Conservation (phyloP, 2,797 vertebrate species). For the Galagoides demidoff region DNA sequence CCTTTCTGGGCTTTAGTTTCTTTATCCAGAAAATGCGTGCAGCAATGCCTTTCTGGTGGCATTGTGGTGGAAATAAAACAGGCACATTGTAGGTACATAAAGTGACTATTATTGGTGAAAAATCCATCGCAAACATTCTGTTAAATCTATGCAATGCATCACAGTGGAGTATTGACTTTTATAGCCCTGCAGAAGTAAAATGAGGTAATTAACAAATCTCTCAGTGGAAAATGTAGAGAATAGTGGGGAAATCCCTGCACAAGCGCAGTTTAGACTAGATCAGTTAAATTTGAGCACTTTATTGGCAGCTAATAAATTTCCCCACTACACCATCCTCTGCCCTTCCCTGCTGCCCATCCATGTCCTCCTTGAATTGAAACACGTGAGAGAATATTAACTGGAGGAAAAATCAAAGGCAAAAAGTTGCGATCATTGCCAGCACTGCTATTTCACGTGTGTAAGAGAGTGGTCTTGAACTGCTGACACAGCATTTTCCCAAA, state of each 20-base stretch:
- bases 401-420: not conserved
- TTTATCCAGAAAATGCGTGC: not conserved
- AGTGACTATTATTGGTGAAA: not conserved
- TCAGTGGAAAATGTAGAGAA: not conserved
- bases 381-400: not conserved
- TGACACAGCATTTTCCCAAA: not conserved
- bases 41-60: not conserved
- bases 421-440: fast-evolving
- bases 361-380: not conserved
- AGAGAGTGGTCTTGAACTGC: not conserved
- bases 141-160: not conserved
- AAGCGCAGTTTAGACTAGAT: not conserved
- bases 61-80: not conserved
- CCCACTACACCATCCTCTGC: not conserved
- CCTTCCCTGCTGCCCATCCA: not conserved
- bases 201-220: not conserved
- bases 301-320: not conserved
- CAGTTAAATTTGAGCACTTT: not conserved
- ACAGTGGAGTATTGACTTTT: not conserved
- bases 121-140: not conserved
- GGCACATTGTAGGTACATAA: not conserved
- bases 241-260: not conserved
- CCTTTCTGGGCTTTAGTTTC: not conserved
- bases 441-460: no score
- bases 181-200: conserved; percentile 1